Evolutionary conservation across 2,113 vertebrate genomes (phyloP).

Genomic region (Guaruba guarouba): DNA sequence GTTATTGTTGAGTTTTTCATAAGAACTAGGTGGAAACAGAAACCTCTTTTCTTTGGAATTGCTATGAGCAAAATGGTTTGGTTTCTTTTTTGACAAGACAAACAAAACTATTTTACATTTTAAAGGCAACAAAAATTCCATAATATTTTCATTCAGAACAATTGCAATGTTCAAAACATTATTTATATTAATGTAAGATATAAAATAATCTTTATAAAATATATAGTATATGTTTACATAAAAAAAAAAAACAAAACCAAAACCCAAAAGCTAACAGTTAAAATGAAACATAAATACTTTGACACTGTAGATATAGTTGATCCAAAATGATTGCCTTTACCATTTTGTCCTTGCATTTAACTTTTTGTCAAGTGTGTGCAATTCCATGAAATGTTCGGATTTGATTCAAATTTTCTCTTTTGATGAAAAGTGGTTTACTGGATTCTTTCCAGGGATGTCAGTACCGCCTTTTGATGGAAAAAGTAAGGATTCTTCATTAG

Average conservation of each 20-base stretch:
- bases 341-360: background rate
- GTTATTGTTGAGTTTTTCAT: background rate
- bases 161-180: background rate
- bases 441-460: background rate
- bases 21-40: background rate
- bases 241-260: background rate
- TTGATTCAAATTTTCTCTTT: background rate
- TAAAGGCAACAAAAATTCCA: background rate
- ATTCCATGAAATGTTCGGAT: background rate
- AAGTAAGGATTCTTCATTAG: background rate
- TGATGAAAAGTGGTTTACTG: background rate
- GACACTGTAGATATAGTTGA: background rate
- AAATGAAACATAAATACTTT: slow-evolving; percentile 22
- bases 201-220: background rate
- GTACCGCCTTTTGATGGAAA: background rate
- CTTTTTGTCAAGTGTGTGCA: background rate
- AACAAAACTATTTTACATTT: background rate
- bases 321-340: background rate
- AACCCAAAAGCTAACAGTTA: background rate
- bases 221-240: background rate
- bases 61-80: background rate
- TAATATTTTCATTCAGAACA: background rate
- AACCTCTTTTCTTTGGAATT: background rate
- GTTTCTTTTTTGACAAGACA: background rate
- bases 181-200: background rate